Percentiles rank a stretch among this genome's conserved stretches.
phyloP scores from a whole-genome alignment of 2,113 vertebrate species.

The Pavo muticus region DNA sequence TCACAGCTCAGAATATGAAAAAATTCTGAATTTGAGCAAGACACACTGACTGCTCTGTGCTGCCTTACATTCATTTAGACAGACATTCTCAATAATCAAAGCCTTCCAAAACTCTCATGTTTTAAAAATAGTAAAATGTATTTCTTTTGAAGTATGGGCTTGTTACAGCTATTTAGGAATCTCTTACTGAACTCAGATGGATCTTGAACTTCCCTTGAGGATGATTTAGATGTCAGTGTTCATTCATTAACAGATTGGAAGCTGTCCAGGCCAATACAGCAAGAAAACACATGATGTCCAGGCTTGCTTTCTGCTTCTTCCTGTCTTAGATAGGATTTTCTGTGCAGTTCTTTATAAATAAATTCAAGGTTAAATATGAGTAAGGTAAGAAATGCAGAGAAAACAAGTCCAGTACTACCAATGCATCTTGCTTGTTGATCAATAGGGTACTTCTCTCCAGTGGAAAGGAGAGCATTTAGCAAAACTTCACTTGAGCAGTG shows the following conservation, averaged over 20 bases:
- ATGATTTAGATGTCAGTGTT: conserved; percentile 48
- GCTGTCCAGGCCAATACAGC: conserved; percentile 31
- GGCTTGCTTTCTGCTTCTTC: conserved; percentile 11
- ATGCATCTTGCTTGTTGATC: background rate
- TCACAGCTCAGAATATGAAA: conserved; percentile 22
- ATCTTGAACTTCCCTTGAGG: conserved; percentile 42
- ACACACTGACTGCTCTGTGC: background rate
- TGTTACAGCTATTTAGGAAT: conserved; percentile 53
- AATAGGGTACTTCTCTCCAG: background rate
- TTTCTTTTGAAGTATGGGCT: conserved; percentile 39
- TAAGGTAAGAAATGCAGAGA: background rate
- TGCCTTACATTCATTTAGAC: conserved; percentile 3
- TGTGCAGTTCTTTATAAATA: background rate
- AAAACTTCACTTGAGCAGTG: background rate
- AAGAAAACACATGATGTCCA: conserved; percentile 21
- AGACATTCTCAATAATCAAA: conserved; percentile 42
- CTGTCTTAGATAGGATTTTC: conserved; percentile 1
- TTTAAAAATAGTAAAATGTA: conserved; percentile 49
- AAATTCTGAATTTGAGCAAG: background rate
- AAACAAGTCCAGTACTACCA: background rate
- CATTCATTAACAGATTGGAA: conserved; percentile 58
- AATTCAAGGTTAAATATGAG: conserved; percentile 29
- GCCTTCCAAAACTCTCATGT: background rate
- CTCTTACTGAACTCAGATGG: conserved; percentile 29
- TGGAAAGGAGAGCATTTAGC: background rate